Percentiles rank a stretch among this genome's conserved stretches.
Evolutionary conservation across 2,888 invertebrate species (phyloP).

Genomic region (Anoncus sp.): DNA sequence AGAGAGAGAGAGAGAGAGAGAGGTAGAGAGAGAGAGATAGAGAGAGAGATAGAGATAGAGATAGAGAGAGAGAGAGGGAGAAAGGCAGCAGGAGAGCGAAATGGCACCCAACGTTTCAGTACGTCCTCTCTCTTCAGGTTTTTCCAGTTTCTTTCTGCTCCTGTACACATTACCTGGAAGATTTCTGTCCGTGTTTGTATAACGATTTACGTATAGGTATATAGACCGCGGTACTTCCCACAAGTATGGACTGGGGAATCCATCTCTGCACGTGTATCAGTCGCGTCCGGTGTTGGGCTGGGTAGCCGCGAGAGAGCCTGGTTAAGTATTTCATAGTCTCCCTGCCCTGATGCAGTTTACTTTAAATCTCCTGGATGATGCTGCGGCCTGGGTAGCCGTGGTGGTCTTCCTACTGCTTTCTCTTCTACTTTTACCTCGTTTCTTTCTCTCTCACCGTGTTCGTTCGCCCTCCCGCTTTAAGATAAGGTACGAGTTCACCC

Average conservation of each 20-base stretch:
- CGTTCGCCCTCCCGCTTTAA: slow-evolving; percentile 72
- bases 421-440: slow-evolving; percentile 32
- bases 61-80: too few species aligned
- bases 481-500: slow-evolving; percentile 77
- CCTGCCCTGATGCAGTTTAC: slow-evolving; percentile 69
- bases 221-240: background rate
- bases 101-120: slow-evolving; percentile 34
- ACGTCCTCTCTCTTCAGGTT: slow-evolving; percentile 18
- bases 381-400: slow-evolving; percentile 36
- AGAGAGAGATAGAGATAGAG: too few species aligned
- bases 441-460: slow-evolving; percentile 60
- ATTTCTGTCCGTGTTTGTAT: slow-evolving; percentile 2
- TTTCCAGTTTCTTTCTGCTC: slow-evolving; percentile 28
- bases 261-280: slow-evolving; percentile 41
- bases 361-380: slow-evolving; percentile 77
- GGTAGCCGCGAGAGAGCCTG: slow-evolving; percentile 35
- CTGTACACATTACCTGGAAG: background rate
- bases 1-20: too few species aligned
- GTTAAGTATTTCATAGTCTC: slow-evolving; percentile 65
- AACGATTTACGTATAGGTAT: background rate
- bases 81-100: background rate
- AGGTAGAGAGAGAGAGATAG: too few species aligned
- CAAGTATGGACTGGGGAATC: slow-evolving; percentile 26
- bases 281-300: slow-evolving; percentile 36
- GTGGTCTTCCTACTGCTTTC: slow-evolving; percentile 33